These are phyloP conservation scores for Cryptomyrus ogoouensis DNA, from an alignment of 2,113 vertebrate genomes.

Conservation along the genomic window DNA sequence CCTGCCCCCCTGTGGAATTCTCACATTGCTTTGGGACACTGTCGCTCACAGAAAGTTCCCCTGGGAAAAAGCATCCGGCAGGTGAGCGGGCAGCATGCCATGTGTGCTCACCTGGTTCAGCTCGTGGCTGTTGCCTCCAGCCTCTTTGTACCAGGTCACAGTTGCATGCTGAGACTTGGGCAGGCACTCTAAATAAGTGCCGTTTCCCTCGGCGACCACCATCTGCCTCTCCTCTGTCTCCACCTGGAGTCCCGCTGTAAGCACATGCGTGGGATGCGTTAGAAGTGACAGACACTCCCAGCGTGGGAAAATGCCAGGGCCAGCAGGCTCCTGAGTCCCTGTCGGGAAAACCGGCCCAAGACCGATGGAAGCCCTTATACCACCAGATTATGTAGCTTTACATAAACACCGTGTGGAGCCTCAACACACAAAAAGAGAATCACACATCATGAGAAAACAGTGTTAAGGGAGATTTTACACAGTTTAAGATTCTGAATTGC, in stretches of 20 bases:
- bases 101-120: conserved; percentile 56
- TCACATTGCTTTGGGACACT: background rate
- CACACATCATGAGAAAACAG: background rate
- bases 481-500: background rate
- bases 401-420: background rate
- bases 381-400: background rate
- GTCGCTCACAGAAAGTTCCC: background rate
- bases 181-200: conserved; percentile 71
- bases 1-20: background rate
- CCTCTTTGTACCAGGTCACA: conserved; percentile 66
- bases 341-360: background rate
- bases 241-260: conserved; percentile 61
- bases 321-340: background rate
- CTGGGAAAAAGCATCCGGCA: background rate
- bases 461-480: background rate
- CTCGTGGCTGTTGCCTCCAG: conserved; percentile 61
- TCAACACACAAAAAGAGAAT: background rate
- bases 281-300: background rate
- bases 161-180: conserved; percentile 65
- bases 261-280: background rate
- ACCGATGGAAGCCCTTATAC: background rate
- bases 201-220: conserved; percentile 69
- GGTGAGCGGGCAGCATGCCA: background rate
- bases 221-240: conserved; percentile 64
- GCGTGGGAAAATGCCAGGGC: background rate